Percentiles rank a stretch among this genome's conserved stretches.
Evolutionary conservation across 2,113 vertebrate species (phyloP).

Genomic region (Dicaeum eximium): DNA sequence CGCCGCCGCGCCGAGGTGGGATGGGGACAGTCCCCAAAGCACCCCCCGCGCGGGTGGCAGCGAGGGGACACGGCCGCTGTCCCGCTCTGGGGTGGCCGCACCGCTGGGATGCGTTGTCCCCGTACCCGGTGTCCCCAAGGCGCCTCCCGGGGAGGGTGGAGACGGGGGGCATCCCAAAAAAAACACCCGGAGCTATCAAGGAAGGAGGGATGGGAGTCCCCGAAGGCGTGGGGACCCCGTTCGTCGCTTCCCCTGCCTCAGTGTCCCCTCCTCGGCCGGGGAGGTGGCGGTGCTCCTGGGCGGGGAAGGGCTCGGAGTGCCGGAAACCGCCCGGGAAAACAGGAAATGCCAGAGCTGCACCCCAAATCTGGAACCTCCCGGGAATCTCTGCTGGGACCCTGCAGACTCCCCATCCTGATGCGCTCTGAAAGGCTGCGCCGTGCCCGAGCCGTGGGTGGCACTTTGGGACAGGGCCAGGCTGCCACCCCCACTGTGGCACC

Average conservation of each 20-base stretch:
- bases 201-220: background rate
- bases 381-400: background rate
- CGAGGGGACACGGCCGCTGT: accelerated
- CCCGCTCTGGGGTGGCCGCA: background rate
- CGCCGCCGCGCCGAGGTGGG: background rate
- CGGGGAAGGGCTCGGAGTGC: background rate
- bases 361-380: accelerated
- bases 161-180: background rate
- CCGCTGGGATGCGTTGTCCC: accelerated
- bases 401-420: background rate
- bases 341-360: background rate
- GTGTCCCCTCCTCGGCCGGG: background rate
- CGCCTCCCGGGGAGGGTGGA: accelerated
- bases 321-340: background rate
- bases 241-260: background rate
- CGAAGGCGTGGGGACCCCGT: accelerated
- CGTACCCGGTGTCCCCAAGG: accelerated
- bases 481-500: background rate
- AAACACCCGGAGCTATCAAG: accelerated
- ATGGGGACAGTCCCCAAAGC: background rate
- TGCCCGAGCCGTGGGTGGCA: background rate
- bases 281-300: background rate
- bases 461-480: background rate
- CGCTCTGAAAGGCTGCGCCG: background rate
- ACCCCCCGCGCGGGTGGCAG: accelerated